Evolutionary conservation across 2,888 invertebrate species (phyloP), one percentile per base, ranked within the genome.

Genomic region (Drosophila stalkeri): DNA sequence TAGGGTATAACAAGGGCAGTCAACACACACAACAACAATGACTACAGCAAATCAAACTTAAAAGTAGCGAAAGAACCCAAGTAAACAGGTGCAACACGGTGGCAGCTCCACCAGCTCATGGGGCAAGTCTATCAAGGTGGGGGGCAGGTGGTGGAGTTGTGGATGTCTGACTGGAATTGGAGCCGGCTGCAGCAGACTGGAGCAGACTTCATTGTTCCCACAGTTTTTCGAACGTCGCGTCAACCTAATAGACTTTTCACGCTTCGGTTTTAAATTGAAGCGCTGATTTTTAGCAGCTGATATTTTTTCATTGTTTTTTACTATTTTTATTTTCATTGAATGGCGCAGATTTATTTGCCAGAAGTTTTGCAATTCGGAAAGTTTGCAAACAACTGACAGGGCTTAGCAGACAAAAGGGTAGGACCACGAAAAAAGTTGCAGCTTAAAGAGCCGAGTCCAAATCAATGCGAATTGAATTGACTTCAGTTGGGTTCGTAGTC

Each of bases 261-360:
- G 89, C 85, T 90, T 86, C 65, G 89, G 81, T 77, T 86, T 86
- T 89, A 89, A 90, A 82, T 86, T 88, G 90, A 90, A 81, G 85
- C 75, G 90, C 81, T 85, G 85, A 90, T 90, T 88, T 78, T 75
- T 44, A 77, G 65, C 83, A 72, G 83, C 72, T 70, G 90, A 85
- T 85, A 86, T 60, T 31, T 68, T n/a, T 33, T 18, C 27, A n/a
- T 44, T 43, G 31, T 54, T 52, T 65, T 54, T 46, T 23, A 27
- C 27, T 31, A 33, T 52, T 67, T 56, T 43, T 35, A 60, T 8
- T 61, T 51, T 49, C 39, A 39, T 49, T 46, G 54, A 55, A 62
- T 66, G 70, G 72, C 59, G 68, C 72, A 31, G 55, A 64, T 84
- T 81, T 79, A 69, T 75, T 82, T 87, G 74, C 71, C 63, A 65